Evolutionary conservation across 2,888 invertebrate species (phyloP).

Genomic region (Calliopum simillimum): DNA sequence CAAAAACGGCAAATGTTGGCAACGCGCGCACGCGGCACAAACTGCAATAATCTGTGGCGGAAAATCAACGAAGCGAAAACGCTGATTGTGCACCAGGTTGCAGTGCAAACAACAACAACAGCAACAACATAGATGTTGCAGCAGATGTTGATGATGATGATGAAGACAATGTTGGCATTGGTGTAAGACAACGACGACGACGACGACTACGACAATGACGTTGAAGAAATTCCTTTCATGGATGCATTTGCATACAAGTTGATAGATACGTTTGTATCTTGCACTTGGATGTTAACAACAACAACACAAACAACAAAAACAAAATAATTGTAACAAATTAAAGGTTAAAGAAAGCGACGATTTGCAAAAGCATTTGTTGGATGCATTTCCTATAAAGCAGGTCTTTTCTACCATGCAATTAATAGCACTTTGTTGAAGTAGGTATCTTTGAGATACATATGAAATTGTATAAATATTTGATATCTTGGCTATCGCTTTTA

Average conservation of each 20-base stretch:
- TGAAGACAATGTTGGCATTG: constrained; percentile 12
- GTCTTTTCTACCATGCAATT: no score
- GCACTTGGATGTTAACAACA: no score
- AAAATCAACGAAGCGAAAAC: constrained; percentile 41
- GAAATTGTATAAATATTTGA: background rate
- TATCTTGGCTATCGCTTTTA: background rate
- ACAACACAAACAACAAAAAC: no score
- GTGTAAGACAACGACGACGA: constrained; percentile 28
- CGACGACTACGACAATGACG: constrained; percentile 28
- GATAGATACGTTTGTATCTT: constrained; percentile 7
- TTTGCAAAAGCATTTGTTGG: no score
- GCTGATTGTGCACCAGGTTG: constrained; percentile 32
- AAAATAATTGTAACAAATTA: no score
- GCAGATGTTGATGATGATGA: no score
- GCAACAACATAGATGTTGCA: background rate
- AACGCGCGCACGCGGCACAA: background rate
- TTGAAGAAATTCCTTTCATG: constrained; percentile 34
- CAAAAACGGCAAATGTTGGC: background rate
- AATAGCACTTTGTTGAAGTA: background rate
- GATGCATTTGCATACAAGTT: constrained; percentile 25
- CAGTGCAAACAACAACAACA: background rate
- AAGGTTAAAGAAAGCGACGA: no score
- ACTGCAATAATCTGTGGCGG: constrained; percentile 23
- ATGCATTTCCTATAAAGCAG: no score
- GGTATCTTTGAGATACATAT: background rate